Conservation (phyloP, 2,113 vertebrate species). For the Nothocercus julius region DNA sequence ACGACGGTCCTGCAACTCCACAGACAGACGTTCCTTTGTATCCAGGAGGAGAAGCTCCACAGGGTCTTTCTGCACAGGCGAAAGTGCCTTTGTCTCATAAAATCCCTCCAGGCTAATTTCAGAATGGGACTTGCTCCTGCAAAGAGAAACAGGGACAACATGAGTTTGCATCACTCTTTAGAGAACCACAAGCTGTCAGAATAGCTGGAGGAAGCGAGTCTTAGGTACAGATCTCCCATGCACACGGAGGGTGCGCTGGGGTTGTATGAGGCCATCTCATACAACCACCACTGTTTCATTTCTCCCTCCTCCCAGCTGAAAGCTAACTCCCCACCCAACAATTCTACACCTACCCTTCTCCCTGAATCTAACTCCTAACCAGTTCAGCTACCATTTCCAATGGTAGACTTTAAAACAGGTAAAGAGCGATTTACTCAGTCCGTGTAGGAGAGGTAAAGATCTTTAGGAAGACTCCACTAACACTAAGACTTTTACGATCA, state of each 20-base stretch:
- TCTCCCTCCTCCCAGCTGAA: background rate
- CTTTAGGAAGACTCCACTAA: background rate
- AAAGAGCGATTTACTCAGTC: background rate
- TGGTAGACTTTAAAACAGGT: background rate
- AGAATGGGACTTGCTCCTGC: constrained; percentile 93
- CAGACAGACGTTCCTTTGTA: constrained; percentile 89
- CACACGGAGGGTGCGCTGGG: fast-evolving
- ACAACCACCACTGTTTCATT: background rate
- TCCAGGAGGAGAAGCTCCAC: constrained; percentile 94
- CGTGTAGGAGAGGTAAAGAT: background rate
- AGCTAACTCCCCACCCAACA: background rate
- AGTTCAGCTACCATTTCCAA: background rate
- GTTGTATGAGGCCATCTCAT: background rate
- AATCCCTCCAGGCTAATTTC: constrained; percentile 97
- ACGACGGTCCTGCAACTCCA: constrained; percentile 91
- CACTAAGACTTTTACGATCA: background rate
- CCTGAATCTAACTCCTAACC: background rate
- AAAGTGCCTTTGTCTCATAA: constrained; percentile 88
- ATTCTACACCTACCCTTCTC: too few relatives aligned
- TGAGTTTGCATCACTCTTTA: background rate
- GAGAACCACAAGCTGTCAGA: background rate
- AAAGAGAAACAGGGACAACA: background rate
- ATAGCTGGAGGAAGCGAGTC: background rate
- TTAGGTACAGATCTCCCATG: background rate
- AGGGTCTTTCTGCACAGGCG: constrained; percentile 77